A percentile compares a stretch with the other conserved stretches of the same genome.
These are phyloP conservation scores for Endotricha flammealis DNA, from an alignment of 2,888 invertebrate genomes.

Conservation along the genomic window DNA sequence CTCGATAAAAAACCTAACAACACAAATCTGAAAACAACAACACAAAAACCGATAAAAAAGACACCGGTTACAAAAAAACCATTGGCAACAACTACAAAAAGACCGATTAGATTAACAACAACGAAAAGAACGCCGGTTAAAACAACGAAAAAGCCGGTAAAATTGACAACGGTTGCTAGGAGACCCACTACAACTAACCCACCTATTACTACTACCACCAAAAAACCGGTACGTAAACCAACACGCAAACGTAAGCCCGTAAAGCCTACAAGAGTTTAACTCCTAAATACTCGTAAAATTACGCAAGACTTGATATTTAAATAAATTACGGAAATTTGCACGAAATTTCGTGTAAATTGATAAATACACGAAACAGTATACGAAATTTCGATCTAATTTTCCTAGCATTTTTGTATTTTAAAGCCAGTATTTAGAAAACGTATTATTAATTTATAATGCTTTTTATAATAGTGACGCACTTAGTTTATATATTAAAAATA, in stretches of 20 bases:
- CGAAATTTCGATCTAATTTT: no score
- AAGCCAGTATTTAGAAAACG: no score
- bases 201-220: slow-evolving; percentile 43
- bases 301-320: no score
- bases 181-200: slow-evolving; percentile 42
- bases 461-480: no score
- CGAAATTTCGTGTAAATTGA: no score
- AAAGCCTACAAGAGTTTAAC: neutral
- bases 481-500: no score
- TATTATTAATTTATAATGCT: no score
- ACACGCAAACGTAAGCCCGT: neutral
- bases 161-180: slow-evolving; percentile 42
- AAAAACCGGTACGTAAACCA: slow-evolving; percentile 53
- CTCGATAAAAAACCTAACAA: slow-evolving; percentile 64
- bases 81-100: slow-evolving; percentile 58
- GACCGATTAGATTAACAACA: slow-evolving; percentile 52
- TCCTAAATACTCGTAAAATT: no score
- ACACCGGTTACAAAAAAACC: slow-evolving; percentile 54
- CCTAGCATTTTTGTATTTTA: no score
- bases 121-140: slow-evolving; percentile 60
- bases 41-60: slow-evolving; percentile 57
- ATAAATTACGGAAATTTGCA: no score
- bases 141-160: slow-evolving; percentile 64
- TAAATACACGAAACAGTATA: no score
- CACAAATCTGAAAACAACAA: slow-evolving; percentile 46